A percentile compares a stretch with the other conserved stretches of the same genome.
Conservation (phyloP, 2,797 vertebrate species). For the Lemur catta region DNA sequence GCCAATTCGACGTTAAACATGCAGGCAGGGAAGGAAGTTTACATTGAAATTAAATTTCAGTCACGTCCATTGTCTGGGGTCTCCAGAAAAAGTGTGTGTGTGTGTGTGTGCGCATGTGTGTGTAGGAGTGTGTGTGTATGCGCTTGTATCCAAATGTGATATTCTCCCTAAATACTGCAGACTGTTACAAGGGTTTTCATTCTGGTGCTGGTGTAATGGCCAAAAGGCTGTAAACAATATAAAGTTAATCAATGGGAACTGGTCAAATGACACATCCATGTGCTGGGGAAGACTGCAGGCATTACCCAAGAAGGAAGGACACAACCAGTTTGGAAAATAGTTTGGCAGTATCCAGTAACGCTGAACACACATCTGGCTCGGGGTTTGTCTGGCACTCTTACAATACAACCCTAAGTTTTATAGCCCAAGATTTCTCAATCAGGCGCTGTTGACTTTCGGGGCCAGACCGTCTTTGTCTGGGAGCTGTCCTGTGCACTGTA, state of each 20-base stretch:
- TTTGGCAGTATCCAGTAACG: background rate
- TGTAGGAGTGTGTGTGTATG: background rate
- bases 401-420: background rate
- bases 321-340: background rate
- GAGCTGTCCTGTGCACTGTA: no score
- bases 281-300: background rate
- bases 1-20: background rate
- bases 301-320: no score
- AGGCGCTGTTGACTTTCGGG: accelerated
- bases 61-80: background rate
- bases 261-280: accelerated
- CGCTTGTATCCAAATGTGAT: background rate
- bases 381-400: background rate
- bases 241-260: background rate
- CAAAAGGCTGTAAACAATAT: background rate
- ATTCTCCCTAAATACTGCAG: background rate
- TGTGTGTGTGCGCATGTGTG: background rate
- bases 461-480: accelerated
- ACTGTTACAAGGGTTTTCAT: background rate
- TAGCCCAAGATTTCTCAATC: background rate
- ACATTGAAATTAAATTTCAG: conserved; percentile 31
- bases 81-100: background rate
- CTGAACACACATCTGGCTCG: background rate
- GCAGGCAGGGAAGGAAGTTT: background rate
- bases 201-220: background rate